Conservation (phyloP, 2,888 invertebrate species). For the Papilio gigon region DNA sequence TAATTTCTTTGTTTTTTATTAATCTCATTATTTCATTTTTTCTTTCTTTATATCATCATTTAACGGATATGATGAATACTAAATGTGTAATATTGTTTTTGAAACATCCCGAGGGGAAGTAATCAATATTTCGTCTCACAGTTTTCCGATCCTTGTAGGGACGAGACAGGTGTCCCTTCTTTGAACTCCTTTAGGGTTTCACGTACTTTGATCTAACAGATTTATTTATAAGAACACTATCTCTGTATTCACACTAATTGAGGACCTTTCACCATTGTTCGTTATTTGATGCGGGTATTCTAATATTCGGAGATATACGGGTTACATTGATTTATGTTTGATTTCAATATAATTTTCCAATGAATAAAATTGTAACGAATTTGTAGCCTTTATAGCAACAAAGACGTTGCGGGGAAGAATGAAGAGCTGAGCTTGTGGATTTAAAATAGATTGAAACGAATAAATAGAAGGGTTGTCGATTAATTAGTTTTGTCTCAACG, state of each 20-base stretch:
- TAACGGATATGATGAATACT: neutral
- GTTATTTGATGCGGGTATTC: neutral
- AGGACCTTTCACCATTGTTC: neutral
- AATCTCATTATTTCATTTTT: too few species aligned
- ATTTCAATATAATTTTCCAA: neutral
- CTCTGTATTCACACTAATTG: neutral
- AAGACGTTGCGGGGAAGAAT: neutral
- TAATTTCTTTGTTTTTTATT: too few species aligned
- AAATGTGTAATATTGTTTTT: neutral
- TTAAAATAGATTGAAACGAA: neutral
- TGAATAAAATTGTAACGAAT: neutral
- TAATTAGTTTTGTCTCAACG: neutral
- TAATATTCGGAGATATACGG: neutral
- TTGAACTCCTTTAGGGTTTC: neutral
- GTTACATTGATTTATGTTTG: neutral
- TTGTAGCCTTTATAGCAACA: neutral
- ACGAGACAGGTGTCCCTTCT: neutral
- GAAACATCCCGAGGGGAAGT: neutral
- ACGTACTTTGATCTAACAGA: constrained; percentile 8
- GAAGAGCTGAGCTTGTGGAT: neutral
- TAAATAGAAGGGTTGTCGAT: neutral
- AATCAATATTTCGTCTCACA: constrained; percentile 1
- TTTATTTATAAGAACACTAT: neutral
- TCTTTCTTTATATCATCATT: too few species aligned
- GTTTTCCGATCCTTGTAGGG: constrained; percentile 4